Percentiles rank a stretch among this genome's conserved stretches.
Evolutionary conservation across 2,888 invertebrate genomes (phyloP).

Genomic region (Drosophila hamatofila): DNA sequence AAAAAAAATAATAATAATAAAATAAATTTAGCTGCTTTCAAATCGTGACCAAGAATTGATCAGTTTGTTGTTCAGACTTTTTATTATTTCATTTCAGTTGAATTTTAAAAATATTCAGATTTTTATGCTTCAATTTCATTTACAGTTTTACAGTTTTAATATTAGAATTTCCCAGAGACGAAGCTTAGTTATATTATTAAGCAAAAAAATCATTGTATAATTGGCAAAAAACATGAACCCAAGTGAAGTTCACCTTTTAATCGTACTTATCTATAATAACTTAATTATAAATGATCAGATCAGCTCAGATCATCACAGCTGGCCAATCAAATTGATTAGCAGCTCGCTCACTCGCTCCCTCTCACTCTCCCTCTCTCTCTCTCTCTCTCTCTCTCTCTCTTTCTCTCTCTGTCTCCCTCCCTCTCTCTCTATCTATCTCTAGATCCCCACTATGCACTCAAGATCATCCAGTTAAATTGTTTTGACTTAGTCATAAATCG

Average conservation of each 20-base stretch:
- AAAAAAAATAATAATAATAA: too few relatives aligned
- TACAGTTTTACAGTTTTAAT: too few relatives aligned
- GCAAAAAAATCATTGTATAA: neutral
- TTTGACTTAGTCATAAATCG: slow-evolving; percentile 27
- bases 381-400: neutral
- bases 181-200: neutral
- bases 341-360: neutral
- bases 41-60: too few relatives aligned
- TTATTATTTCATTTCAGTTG: too few relatives aligned
- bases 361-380: too few relatives aligned
- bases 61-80: too few relatives aligned
- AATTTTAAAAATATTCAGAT: too few relatives aligned
- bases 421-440: neutral
- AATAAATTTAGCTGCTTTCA: too few relatives aligned
- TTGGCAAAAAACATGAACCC: neutral
- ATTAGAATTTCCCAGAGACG: neutral
- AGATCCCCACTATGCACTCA: slow-evolving; percentile 16
- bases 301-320: slow-evolving; percentile 6
- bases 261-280: slow-evolving; percentile 11
- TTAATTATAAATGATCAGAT: slow-evolving; percentile 42
- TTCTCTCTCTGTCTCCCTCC: neutral
- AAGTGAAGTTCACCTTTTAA: neutral
- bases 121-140: too few relatives aligned
- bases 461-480: slow-evolving; percentile 36
- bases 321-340: slow-evolving; percentile 33